Evolutionary conservation across 2,113 vertebrate species (phyloP), one percentile per base, ranked within the genome.

Genomic region (Puffinus mauretanicus): DNA sequence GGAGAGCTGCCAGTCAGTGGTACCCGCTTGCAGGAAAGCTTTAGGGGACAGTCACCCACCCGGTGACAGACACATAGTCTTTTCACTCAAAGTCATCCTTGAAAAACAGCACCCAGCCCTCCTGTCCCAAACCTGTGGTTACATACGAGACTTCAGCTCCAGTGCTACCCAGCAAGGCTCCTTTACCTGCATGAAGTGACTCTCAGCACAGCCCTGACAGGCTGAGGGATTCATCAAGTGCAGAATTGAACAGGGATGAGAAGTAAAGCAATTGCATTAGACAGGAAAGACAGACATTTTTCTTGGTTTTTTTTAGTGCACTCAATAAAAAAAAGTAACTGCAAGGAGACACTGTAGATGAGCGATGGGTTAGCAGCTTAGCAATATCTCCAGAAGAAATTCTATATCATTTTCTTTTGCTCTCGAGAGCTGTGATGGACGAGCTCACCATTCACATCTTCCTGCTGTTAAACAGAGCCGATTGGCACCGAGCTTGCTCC

Each of bases 341-440:
- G 51, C 72, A 57, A 38, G 57, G 79, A 75, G 52, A 66, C 17
- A 27, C 34, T 20, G 60, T 49, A 76, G 61, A 71, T 94, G 75
- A 95, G 67, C 2, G 10, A 94, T 71, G 52, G n/a, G 18, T 60
- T 69, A 60, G 62, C 71, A 90, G 36, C 81, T 79, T 27, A 55
- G 69, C 82, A 65, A 55, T 52, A 76, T 71, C 78, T 93, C 60
- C 91, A n/a, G 65, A 29, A 90, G 71, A 96, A 94, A 72, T 90
- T 61, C 32, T 82, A 30, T 72, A 38, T 46, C 8, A 3, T 88
- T 95, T 66, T 40, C 30, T 87, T 87, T 72, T 57, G 26, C 76
- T 87, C 87, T 40, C 3, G 14, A 72, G 69, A 78, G 76, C 80
- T n/a, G 46, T 85, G 79, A 83, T 77, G 80, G 77, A 77, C 0